These are phyloP conservation scores for Philotrypesis tridentata DNA, from an alignment of 1,140 invertebrate species.

Conservation along the genomic window DNA sequence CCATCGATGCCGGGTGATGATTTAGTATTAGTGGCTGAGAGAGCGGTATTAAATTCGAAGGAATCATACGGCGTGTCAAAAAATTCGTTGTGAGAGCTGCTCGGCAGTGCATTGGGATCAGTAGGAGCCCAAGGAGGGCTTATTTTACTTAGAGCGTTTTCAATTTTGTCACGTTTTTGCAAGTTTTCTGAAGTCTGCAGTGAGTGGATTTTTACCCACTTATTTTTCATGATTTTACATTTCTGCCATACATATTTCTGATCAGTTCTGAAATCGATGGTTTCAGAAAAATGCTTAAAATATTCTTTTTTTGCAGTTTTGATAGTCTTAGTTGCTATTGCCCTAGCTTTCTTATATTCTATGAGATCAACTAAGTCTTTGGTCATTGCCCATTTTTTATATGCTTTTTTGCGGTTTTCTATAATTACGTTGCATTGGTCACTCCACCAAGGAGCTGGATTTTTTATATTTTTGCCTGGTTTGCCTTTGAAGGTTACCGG, in stretches of 20 bases:
- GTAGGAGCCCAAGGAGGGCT: background rate
- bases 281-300: constrained; percentile 13
- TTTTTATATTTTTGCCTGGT: background rate
- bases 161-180: background rate
- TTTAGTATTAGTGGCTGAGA: background rate
- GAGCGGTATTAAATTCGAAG: background rate
- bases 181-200: background rate
- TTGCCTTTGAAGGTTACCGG: too few relatives aligned
- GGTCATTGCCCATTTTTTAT: constrained; percentile 44
- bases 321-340: constrained; percentile 31
- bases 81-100: background rate
- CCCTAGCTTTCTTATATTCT: constrained; percentile 38
- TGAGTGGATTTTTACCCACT: background rate
- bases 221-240: background rate
- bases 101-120: background rate
- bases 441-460: constrained; percentile 48
- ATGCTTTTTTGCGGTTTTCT: constrained; percentile 18
- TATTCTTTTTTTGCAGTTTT: constrained; percentile 44
- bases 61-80: background rate
- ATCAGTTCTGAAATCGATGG: background rate
- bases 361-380: constrained; percentile 23
- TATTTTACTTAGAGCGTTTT: background rate
- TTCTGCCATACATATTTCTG: background rate
- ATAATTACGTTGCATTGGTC: constrained; percentile 34
- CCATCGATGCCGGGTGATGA: too few relatives aligned